Conservation (phyloP, 2,113 vertebrate genomes). For the Hipposideros armiger region DNA sequence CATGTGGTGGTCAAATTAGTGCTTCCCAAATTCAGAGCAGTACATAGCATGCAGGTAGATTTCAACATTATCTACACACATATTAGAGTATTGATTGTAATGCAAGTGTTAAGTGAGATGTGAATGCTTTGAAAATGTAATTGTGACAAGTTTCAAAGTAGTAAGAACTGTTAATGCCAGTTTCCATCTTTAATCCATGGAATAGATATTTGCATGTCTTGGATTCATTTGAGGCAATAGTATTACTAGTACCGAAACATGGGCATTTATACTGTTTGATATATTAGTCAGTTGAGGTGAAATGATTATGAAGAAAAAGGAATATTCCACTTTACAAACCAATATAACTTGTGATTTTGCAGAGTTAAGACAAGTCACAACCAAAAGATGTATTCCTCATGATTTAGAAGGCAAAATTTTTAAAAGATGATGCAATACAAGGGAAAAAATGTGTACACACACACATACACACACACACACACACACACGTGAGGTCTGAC, state of each 20-base stretch:
- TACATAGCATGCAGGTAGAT: background rate
- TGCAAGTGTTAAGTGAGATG: background rate
- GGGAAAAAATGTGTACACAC: background rate
- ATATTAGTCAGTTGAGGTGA: background rate
- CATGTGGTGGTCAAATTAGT: background rate
- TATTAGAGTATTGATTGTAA: background rate
- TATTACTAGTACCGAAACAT: constrained; percentile 20
- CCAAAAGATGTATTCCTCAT: background rate
- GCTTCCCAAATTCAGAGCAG: background rate
- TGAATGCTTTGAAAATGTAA: constrained; percentile 32
- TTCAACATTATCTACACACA: background rate
- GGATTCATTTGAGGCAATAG: background rate
- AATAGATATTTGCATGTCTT: background rate
- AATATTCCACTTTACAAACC: background rate
- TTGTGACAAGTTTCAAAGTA: background rate
- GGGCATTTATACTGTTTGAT: background rate
- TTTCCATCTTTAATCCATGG: background rate
- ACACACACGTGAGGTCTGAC: too few relatives aligned
- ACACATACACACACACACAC: too few relatives aligned
- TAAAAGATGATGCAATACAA: background rate
- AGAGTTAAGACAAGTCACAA: constrained; percentile 25
- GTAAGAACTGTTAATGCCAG: background rate
- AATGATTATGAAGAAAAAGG: background rate
- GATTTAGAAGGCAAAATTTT: constrained; percentile 49
- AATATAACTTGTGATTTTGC: background rate